Base-by-base conservation (phyloP, 2,113 vertebrate species). In the Sinocyclocheilus maitianheensis region DNA sequence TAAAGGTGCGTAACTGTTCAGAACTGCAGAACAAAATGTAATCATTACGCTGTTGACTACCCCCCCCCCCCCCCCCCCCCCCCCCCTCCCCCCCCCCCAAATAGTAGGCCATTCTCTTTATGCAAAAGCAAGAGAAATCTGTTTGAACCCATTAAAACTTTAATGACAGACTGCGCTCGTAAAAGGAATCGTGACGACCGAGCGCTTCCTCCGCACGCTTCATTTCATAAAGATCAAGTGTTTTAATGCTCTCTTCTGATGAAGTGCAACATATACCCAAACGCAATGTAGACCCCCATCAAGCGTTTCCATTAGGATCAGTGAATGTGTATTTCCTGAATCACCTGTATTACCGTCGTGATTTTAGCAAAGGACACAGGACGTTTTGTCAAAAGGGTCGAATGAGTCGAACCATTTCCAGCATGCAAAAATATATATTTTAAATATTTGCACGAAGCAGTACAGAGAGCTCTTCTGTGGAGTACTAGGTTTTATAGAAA, bases 241-340 rank as follows among this genome's bases (percentile, higher is more conserved):
- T 26, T 81, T 81, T 81, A 81, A 65, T 87, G 82, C 30, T 84
- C 74, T 69, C 74, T 83, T 87, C 30, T 58, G 34, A 48, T 83
- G 72, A 60, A 62, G 81, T 46, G 76, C 34, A 69, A 77, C 75
- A 69, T 67, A 78, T 46, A n/a, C 24, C 16, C 34, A 69, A 30
- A 11, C 1, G 60, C 74, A 78, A 65, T 78, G 26, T 58, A 79
- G 22, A 77, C 13, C 10, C n/a, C 2, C 58, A 16, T 13, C 60
- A 53, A 34, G 9, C 76, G 5, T 34, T 67, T 65, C 79, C 60
- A 81, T 34, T 34, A 34, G 30, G 30, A 34, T 34, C 30, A 34
- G 37, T 30, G 72, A 14, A 30, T 60, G 22, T 22, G 1, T 37
- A 18, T 48, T 77, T 77, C 10, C 14, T 5, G 40, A 51, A 37